A percentile compares a stretch with the other conserved stretches of the same genome.
phyloP scores from a whole-genome alignment of 2,797 vertebrate genomes.

The Neostethus bicornis region DNA sequence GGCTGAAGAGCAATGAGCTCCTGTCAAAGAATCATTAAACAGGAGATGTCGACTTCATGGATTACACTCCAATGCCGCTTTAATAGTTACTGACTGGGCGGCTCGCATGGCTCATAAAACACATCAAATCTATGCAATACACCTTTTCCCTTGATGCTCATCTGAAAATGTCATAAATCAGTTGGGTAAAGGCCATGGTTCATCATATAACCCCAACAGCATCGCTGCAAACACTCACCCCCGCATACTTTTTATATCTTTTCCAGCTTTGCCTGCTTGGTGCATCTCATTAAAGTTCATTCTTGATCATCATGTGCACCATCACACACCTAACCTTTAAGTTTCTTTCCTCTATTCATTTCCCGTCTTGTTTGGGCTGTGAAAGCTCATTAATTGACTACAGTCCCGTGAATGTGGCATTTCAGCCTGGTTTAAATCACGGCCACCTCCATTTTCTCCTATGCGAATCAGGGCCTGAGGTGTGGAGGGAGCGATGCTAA shows the following conservation, averaged over 20 bases:
- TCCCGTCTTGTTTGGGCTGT: slow-evolving; percentile 14
- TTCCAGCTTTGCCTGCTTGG: slow-evolving; percentile 11
- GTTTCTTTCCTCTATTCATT: slow-evolving; percentile 41
- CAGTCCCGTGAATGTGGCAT: slow-evolving; percentile 53
- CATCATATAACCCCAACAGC: slow-evolving; percentile 24
- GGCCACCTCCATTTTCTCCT: slow-evolving; percentile 2
- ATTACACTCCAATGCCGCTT: slow-evolving; percentile 33
- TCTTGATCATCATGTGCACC: slow-evolving; percentile 43
- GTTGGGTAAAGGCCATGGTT: slow-evolving; percentile 36
- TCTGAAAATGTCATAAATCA: slow-evolving; percentile 52
- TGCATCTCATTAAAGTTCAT: slow-evolving; percentile 53
- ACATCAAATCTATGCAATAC: slow-evolving; percentile 33
- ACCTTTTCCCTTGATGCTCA: slow-evolving; percentile 14
- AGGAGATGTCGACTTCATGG: slow-evolving; percentile 41
- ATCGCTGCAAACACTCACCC: neutral
- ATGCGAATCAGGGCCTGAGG: slow-evolving; percentile 13
- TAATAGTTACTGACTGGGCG: slow-evolving; percentile 48
- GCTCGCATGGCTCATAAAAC: slow-evolving; percentile 46
- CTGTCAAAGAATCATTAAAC: slow-evolving; percentile 47
- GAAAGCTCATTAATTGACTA: slow-evolving; percentile 45
- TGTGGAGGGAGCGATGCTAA: slow-evolving; percentile 48
- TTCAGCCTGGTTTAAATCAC: slow-evolving; percentile 46
- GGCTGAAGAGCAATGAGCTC: slow-evolving; percentile 27
- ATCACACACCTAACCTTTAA: slow-evolving; percentile 59
- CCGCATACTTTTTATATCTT: neutral